These are phyloP conservation scores for Dendronephthya gigantea DNA, from an alignment of 64 coral and sea anemone genomes.

Conservation along the genomic window DNA sequence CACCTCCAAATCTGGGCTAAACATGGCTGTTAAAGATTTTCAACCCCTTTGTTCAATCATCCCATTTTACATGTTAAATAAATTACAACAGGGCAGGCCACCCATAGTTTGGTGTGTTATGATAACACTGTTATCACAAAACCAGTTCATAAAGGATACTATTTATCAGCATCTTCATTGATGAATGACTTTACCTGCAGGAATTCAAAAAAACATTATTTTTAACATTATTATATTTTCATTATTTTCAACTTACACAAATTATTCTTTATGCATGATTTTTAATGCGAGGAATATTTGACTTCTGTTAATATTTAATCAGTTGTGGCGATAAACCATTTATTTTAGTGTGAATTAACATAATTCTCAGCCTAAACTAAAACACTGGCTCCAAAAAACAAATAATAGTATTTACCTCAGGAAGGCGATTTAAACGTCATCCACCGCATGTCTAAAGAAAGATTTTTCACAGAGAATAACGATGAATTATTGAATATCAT, in stretches of 20 bases:
- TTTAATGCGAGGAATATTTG: too few species aligned
- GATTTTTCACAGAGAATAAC: too few species aligned
- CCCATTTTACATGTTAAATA: neutral
- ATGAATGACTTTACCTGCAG: conserved; percentile 60
- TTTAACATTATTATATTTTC: neutral
- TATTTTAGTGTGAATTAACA: too few species aligned
- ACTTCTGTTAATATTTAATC: too few species aligned
- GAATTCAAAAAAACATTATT: neutral
- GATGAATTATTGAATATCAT: too few species aligned
- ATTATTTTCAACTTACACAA: too few species aligned
- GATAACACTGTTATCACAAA: too few species aligned
- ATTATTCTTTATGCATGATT: too few species aligned
- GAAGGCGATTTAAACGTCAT: conserved; percentile 74
- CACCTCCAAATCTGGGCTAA: neutral
- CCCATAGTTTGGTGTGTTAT: too few species aligned
- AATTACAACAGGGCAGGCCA: too few species aligned
- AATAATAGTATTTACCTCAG: conserved; percentile 23
- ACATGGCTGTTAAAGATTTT: neutral
- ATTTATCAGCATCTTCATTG: conserved; percentile 28
- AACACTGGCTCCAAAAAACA: neutral
- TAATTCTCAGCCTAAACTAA: neutral
- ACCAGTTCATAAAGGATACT: conserved; percentile 41
- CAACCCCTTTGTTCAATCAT: neutral
- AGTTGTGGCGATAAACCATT: too few species aligned
- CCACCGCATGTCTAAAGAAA: conserved; percentile 60